phyloP scores from a whole-genome alignment of 35 echinoderm and acorn worm genomes.

The Strongylocentrotus purpuratus region DNA sequence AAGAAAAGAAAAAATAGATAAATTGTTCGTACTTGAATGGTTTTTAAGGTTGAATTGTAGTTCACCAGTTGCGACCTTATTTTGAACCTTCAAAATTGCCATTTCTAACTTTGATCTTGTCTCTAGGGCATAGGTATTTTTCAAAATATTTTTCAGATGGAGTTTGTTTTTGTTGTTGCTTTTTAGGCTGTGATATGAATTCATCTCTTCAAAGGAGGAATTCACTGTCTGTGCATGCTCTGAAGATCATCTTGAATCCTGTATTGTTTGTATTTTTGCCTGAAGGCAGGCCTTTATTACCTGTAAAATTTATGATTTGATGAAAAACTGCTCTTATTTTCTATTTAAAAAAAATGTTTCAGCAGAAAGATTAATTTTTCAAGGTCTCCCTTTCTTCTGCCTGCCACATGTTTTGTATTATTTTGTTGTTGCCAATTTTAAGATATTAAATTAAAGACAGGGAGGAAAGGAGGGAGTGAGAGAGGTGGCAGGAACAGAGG shows the following conservation, averaged over 20 bases:
- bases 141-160: not conserved
- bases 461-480: no score
- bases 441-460: no score
- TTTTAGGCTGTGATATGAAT: not conserved
- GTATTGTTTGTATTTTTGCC: no score
- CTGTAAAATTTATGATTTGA: not conserved
- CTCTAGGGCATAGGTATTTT: not conserved
- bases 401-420: no score
- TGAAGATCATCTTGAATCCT: no score
- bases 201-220: not conserved
- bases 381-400: no score
- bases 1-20: not conserved
- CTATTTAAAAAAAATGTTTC: no score
- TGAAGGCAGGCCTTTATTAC: not conserved
- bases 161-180: not conserved
- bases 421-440: no score
- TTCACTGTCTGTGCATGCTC: not conserved
- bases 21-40: not conserved
- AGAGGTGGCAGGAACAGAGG: no score
- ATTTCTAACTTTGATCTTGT: not conserved
- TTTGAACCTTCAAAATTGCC: not conserved
- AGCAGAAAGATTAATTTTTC: no score
- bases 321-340: no score
- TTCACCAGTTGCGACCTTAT: not conserved
- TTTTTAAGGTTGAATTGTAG: not conserved